Conservation (phyloP, 2,113 vertebrate species). For the Myotis lucifugus region DNA sequence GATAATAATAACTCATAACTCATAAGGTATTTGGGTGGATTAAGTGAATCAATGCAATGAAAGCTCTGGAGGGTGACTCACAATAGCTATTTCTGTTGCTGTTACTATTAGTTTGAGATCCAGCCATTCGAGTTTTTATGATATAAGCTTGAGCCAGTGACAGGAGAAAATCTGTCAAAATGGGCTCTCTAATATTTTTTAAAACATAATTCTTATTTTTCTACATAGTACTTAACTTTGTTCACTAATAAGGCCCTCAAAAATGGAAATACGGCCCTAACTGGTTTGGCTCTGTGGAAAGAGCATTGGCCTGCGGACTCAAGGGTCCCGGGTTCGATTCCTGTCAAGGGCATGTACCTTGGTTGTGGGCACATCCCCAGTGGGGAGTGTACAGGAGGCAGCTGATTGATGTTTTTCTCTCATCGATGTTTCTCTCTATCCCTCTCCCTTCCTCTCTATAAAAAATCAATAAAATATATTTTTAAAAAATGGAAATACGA, state of each 20-base stretch:
- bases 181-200: not conserved
- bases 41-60: not conserved
- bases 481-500: not conserved
- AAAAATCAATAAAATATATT: too few relatives aligned
- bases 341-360: too few relatives aligned
- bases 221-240: not conserved
- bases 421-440: too few relatives aligned
- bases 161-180: not conserved
- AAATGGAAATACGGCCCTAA: not conserved
- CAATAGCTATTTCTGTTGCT: not conserved
- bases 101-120: not conserved
- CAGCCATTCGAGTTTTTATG: not conserved
- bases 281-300: too few relatives aligned
- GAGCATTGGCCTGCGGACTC: too few relatives aligned
- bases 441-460: too few relatives aligned
- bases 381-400: too few relatives aligned
- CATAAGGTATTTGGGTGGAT: not conserved
- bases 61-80: not conserved
- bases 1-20: not conserved
- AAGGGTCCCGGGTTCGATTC: too few relatives aligned
- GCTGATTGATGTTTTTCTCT: too few relatives aligned
- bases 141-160: not conserved
- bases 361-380: too few relatives aligned
- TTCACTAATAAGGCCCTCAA: not conserved
- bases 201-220: constrained; percentile 8